A percentile compares a stretch with the other conserved stretches of the same genome.
These are phyloP conservation scores for Ianthella basta DNA, from an alignment of 37 sponge, comb jelly and placozoan species.

Conservation along the genomic window DNA sequence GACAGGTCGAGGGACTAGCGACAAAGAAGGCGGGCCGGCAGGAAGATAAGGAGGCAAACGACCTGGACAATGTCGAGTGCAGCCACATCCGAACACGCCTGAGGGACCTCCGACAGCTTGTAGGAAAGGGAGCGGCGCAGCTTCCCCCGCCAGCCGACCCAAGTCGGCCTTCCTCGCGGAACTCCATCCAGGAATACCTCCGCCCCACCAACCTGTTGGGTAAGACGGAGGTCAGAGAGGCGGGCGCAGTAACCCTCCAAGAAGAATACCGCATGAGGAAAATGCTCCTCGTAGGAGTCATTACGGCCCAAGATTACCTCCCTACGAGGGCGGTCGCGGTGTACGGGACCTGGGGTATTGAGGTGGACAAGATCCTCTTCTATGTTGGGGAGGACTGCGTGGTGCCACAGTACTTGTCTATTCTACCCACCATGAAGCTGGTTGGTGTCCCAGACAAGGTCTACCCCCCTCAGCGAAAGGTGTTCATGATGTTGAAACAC, in stretches of 20 bases:
- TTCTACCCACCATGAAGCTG: slow-evolving; percentile 60
- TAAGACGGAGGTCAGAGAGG: not conserved
- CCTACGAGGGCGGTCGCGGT: slow-evolving; percentile 63
- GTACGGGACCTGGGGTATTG: slow-evolving; percentile 69
- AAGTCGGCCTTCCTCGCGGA: not conserved
- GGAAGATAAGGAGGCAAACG: no score
- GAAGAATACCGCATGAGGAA: slow-evolving; percentile 58
- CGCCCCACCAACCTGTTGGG: slow-evolving; percentile 18
- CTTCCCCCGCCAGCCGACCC: slow-evolving; percentile 14
- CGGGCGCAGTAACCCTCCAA: slow-evolving; percentile 25
- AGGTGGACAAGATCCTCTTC: slow-evolving; percentile 56
- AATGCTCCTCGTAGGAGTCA: slow-evolving; percentile 58
- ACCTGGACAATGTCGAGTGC: slow-evolving; percentile 2
- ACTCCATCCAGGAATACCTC: slow-evolving; percentile 13
- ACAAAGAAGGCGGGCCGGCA: no score
- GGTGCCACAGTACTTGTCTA: not conserved
- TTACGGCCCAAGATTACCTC: slow-evolving; percentile 64
- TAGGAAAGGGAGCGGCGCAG: not conserved
- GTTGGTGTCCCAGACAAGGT: slow-evolving; percentile 48
- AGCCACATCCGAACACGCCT: not conserved
- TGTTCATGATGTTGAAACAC: slow-evolving; percentile 67
- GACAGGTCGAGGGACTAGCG: no score
- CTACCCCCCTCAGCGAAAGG: slow-evolving; percentile 63
- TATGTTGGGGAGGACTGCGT: slow-evolving; percentile 68
- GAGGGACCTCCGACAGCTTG: not conserved